phyloP scores from a whole-genome alignment of 2,888 invertebrate species.

The Microctonus hyperodae region DNA sequence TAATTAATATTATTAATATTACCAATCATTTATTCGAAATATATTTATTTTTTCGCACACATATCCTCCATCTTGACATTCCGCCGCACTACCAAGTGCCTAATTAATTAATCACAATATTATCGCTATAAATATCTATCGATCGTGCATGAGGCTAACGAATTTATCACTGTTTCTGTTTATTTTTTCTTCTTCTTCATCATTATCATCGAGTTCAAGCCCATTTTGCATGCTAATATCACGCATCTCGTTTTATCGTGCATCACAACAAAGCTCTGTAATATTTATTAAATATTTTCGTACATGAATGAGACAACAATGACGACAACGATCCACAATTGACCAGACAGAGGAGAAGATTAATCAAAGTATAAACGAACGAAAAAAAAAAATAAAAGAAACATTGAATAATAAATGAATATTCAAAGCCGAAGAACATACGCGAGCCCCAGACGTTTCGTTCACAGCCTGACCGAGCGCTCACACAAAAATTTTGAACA shows the following conservation, averaged over 20 bases:
- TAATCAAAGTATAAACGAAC: conserved; percentile 16
- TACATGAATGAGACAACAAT: background rate
- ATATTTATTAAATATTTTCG: background rate
- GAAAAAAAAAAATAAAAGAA: conserved; percentile 27
- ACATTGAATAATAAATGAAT: conserved; percentile 31
- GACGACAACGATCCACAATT: conserved; percentile 13
- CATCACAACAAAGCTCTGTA: conserved; percentile 40
- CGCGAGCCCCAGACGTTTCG: conserved; percentile 61
- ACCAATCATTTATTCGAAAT: conserved; percentile 15
- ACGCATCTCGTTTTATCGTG: too few relatives aligned
- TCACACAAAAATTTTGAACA: conserved; percentile 45
- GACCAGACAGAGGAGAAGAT: too few relatives aligned
- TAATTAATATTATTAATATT: background rate
- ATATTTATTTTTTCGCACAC: conserved; percentile 21
- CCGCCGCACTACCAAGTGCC: conserved; percentile 36
- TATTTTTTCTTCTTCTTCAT: background rate
- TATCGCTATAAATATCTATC: conserved; percentile 58
- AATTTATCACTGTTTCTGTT: conserved; percentile 44
- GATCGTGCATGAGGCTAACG: conserved; percentile 45
- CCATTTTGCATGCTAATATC: too few relatives aligned
- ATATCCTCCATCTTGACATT: conserved; percentile 10
- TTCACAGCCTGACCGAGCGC: conserved; percentile 63
- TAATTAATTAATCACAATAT: conserved; percentile 56
- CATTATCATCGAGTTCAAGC: too few relatives aligned
- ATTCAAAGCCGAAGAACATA: conserved; percentile 40